These are phyloP conservation scores for Cassiopea xamachana DNA, from an alignment of 30 jellyfish, hydroid and myxozoan genomes.

Conservation along the genomic window DNA sequence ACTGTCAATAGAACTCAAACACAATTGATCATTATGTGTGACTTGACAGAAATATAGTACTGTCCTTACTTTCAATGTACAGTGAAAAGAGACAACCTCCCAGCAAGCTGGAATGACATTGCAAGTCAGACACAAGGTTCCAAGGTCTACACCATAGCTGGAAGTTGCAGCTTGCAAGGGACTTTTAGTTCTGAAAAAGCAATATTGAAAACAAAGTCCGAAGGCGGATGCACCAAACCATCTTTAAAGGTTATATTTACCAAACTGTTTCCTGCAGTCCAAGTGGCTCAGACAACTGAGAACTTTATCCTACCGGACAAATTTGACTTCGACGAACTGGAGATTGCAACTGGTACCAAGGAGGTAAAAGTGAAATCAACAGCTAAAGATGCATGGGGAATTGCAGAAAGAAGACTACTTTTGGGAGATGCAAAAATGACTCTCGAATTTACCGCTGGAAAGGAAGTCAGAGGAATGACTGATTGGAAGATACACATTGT, in stretches of 20 bases:
- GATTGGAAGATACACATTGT: slow-evolving; percentile 36
- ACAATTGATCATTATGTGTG: neutral
- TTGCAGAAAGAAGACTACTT: slow-evolving; percentile 50
- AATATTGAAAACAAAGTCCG: slow-evolving; percentile 20
- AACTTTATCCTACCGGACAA: slow-evolving; percentile 54
- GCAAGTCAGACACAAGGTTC: slow-evolving; percentile 17
- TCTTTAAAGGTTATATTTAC: slow-evolving; percentile 43
- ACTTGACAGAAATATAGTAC: neutral
- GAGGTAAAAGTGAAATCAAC: slow-evolving; percentile 19
- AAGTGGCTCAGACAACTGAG: slow-evolving; percentile 32
- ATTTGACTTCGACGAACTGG: slow-evolving; percentile 34
- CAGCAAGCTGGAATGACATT: slow-evolving; percentile 23
- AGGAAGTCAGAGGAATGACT: slow-evolving; percentile 1
- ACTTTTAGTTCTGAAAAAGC: slow-evolving; percentile 7
- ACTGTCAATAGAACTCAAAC: too few relatives aligned
- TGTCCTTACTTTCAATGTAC: neutral
- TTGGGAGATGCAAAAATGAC: slow-evolving; percentile 39
- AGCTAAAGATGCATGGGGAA: slow-evolving; percentile 49
- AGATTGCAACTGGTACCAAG: slow-evolving; percentile 22
- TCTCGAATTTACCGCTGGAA: slow-evolving; percentile 51
- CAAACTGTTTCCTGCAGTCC: slow-evolving; percentile 49
- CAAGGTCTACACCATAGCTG: slow-evolving; percentile 39
- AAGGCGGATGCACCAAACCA: slow-evolving; percentile 49
- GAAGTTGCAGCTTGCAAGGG: slow-evolving; percentile 39
- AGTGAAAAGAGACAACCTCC: slow-evolving; percentile 47